These are phyloP conservation scores for Priocnemis perturbator DNA, from an alignment of 2,888 invertebrate species.

Conservation along the genomic window DNA sequence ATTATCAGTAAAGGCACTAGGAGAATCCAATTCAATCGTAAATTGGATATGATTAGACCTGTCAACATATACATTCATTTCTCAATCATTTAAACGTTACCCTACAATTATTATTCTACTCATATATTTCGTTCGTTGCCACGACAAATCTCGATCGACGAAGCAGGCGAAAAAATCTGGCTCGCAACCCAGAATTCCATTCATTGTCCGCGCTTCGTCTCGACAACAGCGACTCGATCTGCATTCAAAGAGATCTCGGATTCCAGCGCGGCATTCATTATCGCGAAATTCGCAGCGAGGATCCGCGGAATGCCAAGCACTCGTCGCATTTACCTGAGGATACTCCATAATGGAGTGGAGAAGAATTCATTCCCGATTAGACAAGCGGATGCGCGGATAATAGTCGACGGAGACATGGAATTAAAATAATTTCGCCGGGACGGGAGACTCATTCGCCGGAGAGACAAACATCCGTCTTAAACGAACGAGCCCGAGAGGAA, in stretches of 20 bases:
- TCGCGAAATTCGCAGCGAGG: conserved; percentile 13
- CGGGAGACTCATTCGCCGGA: no score
- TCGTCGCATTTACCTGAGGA: not conserved
- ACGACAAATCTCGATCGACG: not conserved
- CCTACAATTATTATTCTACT: no score
- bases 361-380: conserved; percentile 6
- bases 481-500: no score
- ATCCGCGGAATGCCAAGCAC: conserved; percentile 23
- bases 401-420: no score
- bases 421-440: no score
- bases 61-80: no score
- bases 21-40: no score
- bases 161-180: not conserved
- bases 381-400: not conserved
- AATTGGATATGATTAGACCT: no score
- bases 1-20: no score
- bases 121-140: no score
- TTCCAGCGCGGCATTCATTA: conserved; percentile 28
- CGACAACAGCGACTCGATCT: conserved; percentile 24
- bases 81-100: no score
- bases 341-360: not conserved
- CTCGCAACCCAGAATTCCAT: conserved; percentile 20
- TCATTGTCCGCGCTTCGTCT: conserved; percentile 18
- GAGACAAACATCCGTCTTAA: no score
- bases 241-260: conserved; percentile 27